Conservation (phyloP, 1,140 invertebrate species). For the Schlechtendalia chinensis region DNA sequence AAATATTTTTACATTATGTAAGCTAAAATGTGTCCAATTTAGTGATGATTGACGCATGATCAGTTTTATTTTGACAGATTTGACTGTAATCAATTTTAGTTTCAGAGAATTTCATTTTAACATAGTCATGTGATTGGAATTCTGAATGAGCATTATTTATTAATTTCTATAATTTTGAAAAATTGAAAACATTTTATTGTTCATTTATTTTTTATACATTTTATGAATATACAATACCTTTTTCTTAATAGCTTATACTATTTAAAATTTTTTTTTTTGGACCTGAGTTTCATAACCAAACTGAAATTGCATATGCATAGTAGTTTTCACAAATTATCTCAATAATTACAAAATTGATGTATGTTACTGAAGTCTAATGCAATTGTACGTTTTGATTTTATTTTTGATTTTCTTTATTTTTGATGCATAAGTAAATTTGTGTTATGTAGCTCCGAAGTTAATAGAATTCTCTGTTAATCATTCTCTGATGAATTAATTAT, state of each 20-base stretch:
- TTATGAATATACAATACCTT: not conserved
- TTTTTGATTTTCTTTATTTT: too few relatives aligned
- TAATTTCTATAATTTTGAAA: conserved; percentile 21
- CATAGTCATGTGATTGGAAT: conserved; percentile 4
- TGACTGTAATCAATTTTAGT: too few relatives aligned
- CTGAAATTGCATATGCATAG: too few relatives aligned
- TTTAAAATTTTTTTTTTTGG: too few relatives aligned
- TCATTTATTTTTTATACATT: not conserved
- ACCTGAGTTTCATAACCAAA: too few relatives aligned
- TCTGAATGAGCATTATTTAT: conserved; percentile 31
- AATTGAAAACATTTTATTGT: not conserved
- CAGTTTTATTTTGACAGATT: too few relatives aligned
- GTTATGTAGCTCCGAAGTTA: not conserved
- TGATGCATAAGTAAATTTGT: conserved; percentile 25
- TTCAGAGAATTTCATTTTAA: not conserved
- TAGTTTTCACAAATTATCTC: too few relatives aligned
- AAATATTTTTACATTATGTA: conserved; percentile 5
- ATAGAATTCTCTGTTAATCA: not conserved
- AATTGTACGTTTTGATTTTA: too few relatives aligned
- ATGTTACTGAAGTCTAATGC: too few relatives aligned
- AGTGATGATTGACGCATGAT: conserved; percentile 4
- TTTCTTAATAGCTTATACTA: conserved; percentile 11
- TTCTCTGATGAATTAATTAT: not conserved
- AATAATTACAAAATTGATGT: too few relatives aligned
- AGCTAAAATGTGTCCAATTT: conserved; percentile 5